Percentiles rank a stretch among this genome's conserved stretches.
These are phyloP conservation scores for Glyptemys insculpta DNA, from an alignment of 2,797 vertebrate genomes.

Conservation along the genomic window DNA sequence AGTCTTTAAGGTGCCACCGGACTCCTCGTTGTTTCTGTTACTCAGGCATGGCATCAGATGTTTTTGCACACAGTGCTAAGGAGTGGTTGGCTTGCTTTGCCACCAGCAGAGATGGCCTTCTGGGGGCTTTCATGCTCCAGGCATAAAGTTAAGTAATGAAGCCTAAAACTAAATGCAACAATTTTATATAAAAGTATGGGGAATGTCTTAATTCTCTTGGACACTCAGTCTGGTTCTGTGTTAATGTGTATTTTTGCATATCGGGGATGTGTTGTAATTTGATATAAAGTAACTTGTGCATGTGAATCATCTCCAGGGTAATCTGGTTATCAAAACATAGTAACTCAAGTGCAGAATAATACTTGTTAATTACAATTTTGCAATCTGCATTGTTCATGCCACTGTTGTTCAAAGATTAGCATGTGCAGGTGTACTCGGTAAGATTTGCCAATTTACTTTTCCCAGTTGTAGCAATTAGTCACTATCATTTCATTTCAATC, in stretches of 20 bases:
- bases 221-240: not conserved
- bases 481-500: constrained; percentile 56
- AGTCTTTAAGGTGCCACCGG: too few relatives aligned
- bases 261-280: constrained; percentile 4
- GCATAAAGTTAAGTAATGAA: not conserved
- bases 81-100: not conserved
- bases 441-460: constrained; percentile 62
- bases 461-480: constrained; percentile 67
- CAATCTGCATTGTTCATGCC: constrained; percentile 32
- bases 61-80: not conserved
- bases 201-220: not conserved
- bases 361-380: constrained; percentile 60
- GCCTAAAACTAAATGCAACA: not conserved
- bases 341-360: constrained; percentile 65
- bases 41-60: not conserved
- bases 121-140: not conserved
- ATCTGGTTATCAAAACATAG: constrained; percentile 65
- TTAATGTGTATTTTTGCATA: not conserved
- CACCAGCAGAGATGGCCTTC: fast-evolving
- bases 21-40: not conserved
- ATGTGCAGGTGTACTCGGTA: constrained; percentile 50
- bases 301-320: constrained; percentile 29
- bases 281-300: not conserved
- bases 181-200: not conserved
- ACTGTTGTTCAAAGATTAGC: constrained; percentile 32